Percentiles rank a stretch among this genome's conserved stretches.
These are phyloP conservation scores for Parazoanthus atlanticus DNA, from an alignment of 92 coral and sea anemone genomes.

Conservation along the genomic window DNA sequence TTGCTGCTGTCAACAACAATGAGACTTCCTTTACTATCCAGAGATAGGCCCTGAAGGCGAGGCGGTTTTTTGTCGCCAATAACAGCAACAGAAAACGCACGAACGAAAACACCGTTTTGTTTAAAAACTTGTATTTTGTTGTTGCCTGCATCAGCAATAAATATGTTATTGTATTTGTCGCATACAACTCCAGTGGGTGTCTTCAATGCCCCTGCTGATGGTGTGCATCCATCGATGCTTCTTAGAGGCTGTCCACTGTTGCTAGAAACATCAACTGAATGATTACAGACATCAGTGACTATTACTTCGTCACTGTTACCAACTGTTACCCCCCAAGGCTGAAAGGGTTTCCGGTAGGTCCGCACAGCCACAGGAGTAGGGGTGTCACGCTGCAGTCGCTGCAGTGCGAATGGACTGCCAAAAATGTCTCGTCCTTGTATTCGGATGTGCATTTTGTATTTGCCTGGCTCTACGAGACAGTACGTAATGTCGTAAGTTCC, in stretches of 20 bases:
- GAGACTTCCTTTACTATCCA: constrained; percentile 5
- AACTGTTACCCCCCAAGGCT: constrained; percentile 12
- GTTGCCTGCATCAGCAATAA: constrained; percentile 16
- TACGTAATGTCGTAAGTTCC: not conserved
- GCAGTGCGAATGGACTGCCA: constrained; percentile 7
- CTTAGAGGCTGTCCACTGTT: not conserved
- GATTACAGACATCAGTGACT: not conserved
- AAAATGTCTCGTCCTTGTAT: constrained; percentile 7
- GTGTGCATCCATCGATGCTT: not conserved
- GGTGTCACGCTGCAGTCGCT: not conserved
- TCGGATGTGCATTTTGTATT: constrained; percentile 8
- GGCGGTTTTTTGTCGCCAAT: not conserved
- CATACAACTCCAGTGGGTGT: constrained; percentile 29
- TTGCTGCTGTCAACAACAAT: constrained; percentile 23
- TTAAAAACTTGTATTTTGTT: constrained; percentile 1
- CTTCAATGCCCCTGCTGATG: not conserved
- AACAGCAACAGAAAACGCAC: not conserved
- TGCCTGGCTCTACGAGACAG: not conserved
- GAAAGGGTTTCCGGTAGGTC: not conserved
- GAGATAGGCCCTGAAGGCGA: constrained; percentile 17
- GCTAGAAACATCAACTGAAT: not conserved
- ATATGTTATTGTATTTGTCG: not conserved
- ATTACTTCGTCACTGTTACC: not conserved
- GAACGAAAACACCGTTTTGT: not conserved
- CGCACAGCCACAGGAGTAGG: too few species aligned